These are phyloP conservation scores for Scaptodrosophila latifasciaeformis DNA, from an alignment of 2,888 invertebrate species.

Conservation along the genomic window DNA sequence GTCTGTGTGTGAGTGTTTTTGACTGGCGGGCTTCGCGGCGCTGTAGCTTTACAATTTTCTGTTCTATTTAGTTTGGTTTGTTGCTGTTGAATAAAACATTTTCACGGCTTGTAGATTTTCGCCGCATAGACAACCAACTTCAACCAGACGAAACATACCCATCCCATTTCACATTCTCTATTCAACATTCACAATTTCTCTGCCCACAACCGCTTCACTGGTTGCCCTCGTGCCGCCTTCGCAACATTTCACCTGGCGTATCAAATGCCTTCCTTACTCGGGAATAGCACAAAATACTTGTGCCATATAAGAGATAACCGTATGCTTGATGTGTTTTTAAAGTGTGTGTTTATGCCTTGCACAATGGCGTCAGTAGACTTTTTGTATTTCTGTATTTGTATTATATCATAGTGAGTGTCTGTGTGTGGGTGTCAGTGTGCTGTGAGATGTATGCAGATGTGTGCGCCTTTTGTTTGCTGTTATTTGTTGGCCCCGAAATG, in stretches of 20 bases:
- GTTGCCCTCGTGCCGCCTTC: background rate
- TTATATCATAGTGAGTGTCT: conserved; percentile 7
- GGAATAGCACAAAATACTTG: conserved; percentile 25
- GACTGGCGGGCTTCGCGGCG: conserved; percentile 18
- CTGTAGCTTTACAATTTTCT: conserved; percentile 56
- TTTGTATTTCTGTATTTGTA: conserved; percentile 3
- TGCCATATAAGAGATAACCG: conserved; percentile 10
- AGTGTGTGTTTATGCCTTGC: conserved; percentile 65
- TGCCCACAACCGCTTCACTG: background rate
- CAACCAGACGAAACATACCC: too few species aligned
- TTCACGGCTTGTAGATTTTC: conserved; percentile 62
- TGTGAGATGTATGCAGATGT: conserved; percentile 48
- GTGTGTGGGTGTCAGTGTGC: conserved; percentile 6
- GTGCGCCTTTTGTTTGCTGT: conserved; percentile 51
- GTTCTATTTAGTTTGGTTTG: conserved; percentile 69
- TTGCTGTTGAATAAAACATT: conserved; percentile 70
- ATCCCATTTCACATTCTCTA: conserved; percentile 5
- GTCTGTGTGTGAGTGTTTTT: conserved; percentile 8
- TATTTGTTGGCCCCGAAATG: background rate
- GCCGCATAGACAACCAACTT: background rate
- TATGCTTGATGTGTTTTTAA: conserved; percentile 67
- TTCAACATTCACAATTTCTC: conserved; percentile 25
- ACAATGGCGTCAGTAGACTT: conserved; percentile 39
- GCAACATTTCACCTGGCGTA: too few species aligned
- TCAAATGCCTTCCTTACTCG: too few species aligned